These are phyloP conservation scores for Enteromius radiatus DNA, from an alignment of 2,797 vertebrate genomes.

Conservation along the genomic window DNA sequence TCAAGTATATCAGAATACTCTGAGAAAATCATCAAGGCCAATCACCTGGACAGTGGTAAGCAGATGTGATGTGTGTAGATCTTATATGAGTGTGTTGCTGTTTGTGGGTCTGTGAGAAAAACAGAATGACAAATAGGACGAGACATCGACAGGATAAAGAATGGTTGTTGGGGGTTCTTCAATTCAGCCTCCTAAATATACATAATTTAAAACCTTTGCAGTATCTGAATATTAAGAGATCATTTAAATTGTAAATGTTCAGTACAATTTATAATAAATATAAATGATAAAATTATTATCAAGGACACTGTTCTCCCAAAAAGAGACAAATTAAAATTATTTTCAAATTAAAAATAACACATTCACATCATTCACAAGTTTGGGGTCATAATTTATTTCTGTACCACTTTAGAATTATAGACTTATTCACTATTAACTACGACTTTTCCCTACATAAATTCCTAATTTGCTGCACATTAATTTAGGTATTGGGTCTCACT, in stretches of 20 bases:
- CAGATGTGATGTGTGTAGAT: neutral
- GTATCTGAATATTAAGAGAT: constrained; percentile 12
- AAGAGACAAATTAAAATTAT: too few species aligned
- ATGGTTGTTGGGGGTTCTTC: neutral
- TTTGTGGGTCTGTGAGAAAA: constrained; percentile 25
- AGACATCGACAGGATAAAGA: neutral
- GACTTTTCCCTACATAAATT: too few species aligned
- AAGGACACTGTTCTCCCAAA: neutral
- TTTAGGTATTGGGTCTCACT: too few species aligned
- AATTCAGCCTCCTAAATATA: neutral
- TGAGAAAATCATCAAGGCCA: constrained; percentile 98
- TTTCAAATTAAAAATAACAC: neutral
- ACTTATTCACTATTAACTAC: too few species aligned
- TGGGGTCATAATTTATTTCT: neutral
- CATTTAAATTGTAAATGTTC: constrained; percentile 3
- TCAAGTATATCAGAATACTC: constrained; percentile 99
- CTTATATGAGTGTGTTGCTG: neutral
- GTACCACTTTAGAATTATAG: too few species aligned
- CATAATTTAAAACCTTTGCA: neutral
- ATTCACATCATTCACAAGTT: too few species aligned
- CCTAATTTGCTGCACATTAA: too few species aligned
- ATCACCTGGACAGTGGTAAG: constrained; percentile 97
- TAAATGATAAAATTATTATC: neutral
- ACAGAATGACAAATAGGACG: constrained; percentile 4
- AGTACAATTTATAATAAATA: neutral